Conservation (phyloP, 1,140 invertebrate genomes). For the Dendrolimus kikuchii region DNA sequence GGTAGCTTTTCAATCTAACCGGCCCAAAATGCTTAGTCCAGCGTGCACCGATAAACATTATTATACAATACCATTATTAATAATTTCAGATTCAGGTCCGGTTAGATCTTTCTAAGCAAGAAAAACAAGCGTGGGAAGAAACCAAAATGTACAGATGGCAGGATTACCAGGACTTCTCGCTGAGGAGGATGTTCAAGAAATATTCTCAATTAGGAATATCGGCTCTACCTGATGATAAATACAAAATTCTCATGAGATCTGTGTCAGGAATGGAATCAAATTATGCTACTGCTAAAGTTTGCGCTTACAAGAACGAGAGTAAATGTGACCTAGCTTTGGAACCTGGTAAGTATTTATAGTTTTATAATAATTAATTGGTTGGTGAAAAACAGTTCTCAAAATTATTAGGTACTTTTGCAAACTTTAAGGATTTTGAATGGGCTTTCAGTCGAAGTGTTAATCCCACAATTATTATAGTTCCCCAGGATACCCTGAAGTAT, state of each 20-base stretch:
- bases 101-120: conserved; percentile 57
- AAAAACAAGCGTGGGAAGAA: conserved; percentile 72
- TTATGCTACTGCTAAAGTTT: conserved; percentile 87
- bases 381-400: too few relatives aligned
- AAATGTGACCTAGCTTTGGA: conserved; percentile 84
- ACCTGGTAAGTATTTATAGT: conserved; percentile 73
- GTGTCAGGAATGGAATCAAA: conserved; percentile 84
- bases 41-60: too few relatives aligned
- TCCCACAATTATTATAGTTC: too few relatives aligned
- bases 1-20: too few relatives aligned
- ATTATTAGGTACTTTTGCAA: too few relatives aligned
- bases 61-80: not conserved
- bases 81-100: conserved; percentile 58
- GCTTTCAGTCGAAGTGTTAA: too few relatives aligned
- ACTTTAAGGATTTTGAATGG: too few relatives aligned
- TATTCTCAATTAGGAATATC: conserved; percentile 78
- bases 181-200: conserved; percentile 78
- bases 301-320: conserved; percentile 75
- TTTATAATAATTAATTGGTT: too few relatives aligned
- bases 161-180: conserved; percentile 74
- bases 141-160: conserved; percentile 77
- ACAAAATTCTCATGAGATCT: conserved; percentile 75
- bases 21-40: too few relatives aligned
- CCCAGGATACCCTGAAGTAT: too few relatives aligned
- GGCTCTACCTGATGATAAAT: conserved; percentile 79